Conservation (phyloP, 2,888 invertebrate species). For the Anthoptus insignis region DNA sequence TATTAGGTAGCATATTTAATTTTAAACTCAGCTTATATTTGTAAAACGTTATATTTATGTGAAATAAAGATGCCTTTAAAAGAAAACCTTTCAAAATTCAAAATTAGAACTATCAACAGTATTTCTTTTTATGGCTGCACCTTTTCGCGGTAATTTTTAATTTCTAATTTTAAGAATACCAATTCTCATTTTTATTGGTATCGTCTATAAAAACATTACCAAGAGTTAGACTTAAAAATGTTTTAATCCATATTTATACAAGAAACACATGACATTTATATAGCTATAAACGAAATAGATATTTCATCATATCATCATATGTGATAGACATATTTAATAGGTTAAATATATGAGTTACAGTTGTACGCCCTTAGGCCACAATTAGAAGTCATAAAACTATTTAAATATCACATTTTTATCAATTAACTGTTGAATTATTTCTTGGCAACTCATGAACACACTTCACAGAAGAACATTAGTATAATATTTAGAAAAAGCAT, state of each 20-base stretch:
- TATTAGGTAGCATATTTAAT: no score
- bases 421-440: background rate
- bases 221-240: background rate
- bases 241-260: background rate
- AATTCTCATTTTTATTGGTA: background rate
- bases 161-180: background rate
- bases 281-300: background rate
- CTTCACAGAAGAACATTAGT: no score
- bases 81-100: no score
- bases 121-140: no score
- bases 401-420: background rate
- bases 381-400: conserved; percentile 53
- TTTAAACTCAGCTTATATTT: no score
- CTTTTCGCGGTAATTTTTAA: no score
- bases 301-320: no score
- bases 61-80: no score
- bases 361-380: conserved; percentile 36
- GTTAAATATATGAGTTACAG: conserved; percentile 10
- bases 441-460: no score
- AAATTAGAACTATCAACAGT: no score
- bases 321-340: background rate
- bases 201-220: background rate
- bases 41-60: no score
- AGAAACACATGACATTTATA: background rate
- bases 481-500: conserved; percentile 10